Base-by-base conservation (phyloP, 2,888 invertebrate species). In the Apodemia zela region DNA sequence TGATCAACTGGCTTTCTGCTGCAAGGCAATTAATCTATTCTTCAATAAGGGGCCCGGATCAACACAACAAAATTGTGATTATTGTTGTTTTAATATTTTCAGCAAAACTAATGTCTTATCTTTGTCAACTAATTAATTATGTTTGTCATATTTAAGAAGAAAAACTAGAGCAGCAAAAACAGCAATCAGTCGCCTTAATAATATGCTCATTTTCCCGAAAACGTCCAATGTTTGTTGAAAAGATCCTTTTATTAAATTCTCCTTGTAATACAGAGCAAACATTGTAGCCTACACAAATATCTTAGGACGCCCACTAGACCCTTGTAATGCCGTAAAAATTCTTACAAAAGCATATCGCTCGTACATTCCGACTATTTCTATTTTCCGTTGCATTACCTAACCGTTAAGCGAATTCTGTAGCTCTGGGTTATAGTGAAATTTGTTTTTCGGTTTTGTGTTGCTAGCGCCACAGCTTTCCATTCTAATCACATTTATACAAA, bases 331-430 rank as follows among this genome's bases (percentile, higher is more conserved):
- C 59, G 59, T 63, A 63, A 63, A 63, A 63, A 59, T 45, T 59
- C 62, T 57, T 17, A 45, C 62, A 47, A 63, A 62, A 63, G 42
- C 61, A 29, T 57, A 57, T 57, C 38, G 42, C 35, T 21, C 62
- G 58, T 29, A 45, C 35, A 33, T 47, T 63, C 18, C 33, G 45
- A 71, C 63, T 21, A 63, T 60, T 61, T 25, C 63, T 61, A 54
- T 64, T 63, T 69, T 61, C 66, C 59, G 59, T 62, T 63, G 61
- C 66, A 66, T 64, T 68, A 66, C 65, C 60, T 62, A 63, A 59
- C 59, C 59, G 54, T 54, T 54, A 25, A 54, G 54, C 13, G 54
- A 18, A 25, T 25, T 18, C 25, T 54, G 6, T 54, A 54, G 54
- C 54, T 7, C 25, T 21, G 6, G 15, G n/a, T 11, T 45, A n/a